Conservation (phyloP, 2,797 vertebrate genomes). For the Eremophila alpestris region DNA sequence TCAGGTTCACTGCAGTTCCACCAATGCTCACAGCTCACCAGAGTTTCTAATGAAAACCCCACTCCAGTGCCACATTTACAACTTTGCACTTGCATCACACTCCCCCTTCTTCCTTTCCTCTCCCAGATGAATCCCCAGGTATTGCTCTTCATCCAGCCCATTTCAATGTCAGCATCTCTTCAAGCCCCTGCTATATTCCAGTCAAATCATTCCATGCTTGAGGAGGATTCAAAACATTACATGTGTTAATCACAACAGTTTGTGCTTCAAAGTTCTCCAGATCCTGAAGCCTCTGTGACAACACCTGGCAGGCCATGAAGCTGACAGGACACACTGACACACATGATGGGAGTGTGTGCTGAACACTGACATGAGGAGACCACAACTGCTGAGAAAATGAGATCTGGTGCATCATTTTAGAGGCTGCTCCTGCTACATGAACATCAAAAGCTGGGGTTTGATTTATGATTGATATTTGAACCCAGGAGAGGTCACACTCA, state of each 20-base stretch:
- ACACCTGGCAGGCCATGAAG: neutral
- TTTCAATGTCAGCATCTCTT: neutral
- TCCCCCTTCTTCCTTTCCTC: neutral
- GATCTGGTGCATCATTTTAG: neutral
- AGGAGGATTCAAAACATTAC: neutral
- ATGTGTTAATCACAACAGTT: neutral
- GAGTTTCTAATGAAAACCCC: neutral
- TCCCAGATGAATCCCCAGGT: neutral
- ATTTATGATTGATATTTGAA: conserved; percentile 48
- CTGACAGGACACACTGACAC: neutral
- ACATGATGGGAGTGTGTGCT: neutral
- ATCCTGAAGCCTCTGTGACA: neutral
- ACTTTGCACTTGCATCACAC: neutral
- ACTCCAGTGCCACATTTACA: neutral
- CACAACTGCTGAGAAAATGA: neutral
- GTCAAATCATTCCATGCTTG: neutral
- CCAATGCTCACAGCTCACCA: neutral
- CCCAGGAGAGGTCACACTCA: conserved; percentile 17
- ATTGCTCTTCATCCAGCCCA: neutral
- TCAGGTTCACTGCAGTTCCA: neutral
- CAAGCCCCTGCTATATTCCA: neutral
- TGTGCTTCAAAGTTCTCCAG: neutral
- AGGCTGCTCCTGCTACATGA: neutral
- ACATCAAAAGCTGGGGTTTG: conserved; percentile 5
- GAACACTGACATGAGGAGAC: neutral